phyloP scores from a whole-genome alignment of 1,140 invertebrate species.

The Globodera rostochiensis region DNA sequence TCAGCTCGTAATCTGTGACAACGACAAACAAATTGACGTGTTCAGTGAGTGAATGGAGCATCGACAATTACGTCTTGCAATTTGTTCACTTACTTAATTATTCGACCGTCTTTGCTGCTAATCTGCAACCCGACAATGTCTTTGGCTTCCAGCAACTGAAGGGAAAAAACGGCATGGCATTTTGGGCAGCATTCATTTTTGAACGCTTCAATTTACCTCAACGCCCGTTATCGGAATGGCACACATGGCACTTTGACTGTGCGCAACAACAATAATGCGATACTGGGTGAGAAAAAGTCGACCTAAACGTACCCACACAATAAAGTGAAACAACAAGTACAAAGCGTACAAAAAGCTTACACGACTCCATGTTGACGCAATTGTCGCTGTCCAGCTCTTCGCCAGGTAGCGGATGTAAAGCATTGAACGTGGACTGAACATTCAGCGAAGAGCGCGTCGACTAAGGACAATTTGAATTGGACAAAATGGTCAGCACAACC shows the following conservation, averaged over 20 bases:
- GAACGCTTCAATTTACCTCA: slow-evolving; percentile 13
- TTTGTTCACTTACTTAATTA: slow-evolving; percentile 38
- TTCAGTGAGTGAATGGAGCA: background rate
- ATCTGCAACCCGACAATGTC: slow-evolving; percentile 46
- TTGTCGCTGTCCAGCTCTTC: slow-evolving; percentile 43
- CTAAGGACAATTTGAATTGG: slow-evolving; percentile 15
- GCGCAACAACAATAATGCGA: slow-evolving; percentile 46
- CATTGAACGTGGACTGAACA: slow-evolving; percentile 66
- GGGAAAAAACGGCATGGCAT: background rate
- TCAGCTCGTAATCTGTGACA: slow-evolving; percentile 32
- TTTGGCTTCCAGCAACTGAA: slow-evolving; percentile 37
- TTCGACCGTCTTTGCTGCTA: slow-evolving; percentile 44
- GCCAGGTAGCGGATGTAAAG: slow-evolving; percentile 37
- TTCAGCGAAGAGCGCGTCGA: slow-evolving; percentile 75
- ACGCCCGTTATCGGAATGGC: slow-evolving; percentile 40
- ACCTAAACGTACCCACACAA: background rate
- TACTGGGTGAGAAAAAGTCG: slow-evolving; percentile 43
- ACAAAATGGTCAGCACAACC: background rate
- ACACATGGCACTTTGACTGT: slow-evolving; percentile 45
- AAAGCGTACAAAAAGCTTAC: background rate
- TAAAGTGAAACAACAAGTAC: background rate
- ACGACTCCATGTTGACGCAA: slow-evolving; percentile 33
- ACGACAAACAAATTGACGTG: background rate
- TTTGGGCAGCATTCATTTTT: background rate
- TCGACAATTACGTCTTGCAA: too few relatives aligned